A percentile compares a stretch with the other conserved stretches of the same genome.
phyloP scores from a whole-genome alignment of 2,113 vertebrate genomes.

The Calyptomena viridis region DNA sequence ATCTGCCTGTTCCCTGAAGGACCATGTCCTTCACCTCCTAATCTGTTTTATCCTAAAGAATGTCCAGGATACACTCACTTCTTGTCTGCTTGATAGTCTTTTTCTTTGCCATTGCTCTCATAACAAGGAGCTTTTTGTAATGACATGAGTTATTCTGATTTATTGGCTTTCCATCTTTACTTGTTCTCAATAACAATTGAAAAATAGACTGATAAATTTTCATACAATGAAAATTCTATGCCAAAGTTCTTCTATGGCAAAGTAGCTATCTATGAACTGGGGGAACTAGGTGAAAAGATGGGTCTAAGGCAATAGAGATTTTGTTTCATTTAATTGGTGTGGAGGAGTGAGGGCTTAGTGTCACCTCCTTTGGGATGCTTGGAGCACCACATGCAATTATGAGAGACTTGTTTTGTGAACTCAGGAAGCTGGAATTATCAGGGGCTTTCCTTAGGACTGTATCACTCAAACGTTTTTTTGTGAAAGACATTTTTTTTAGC shows the following conservation, averaged over 20 bases:
- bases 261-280: not conserved
- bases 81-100: not conserved
- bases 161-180: not conserved
- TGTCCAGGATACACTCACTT: not conserved
- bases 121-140: not conserved
- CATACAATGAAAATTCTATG: too few relatives aligned
- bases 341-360: not conserved
- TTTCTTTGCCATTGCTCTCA: not conserved
- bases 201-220: not conserved
- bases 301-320: not conserved
- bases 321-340: not conserved
- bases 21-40: not conserved
- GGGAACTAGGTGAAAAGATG: not conserved
- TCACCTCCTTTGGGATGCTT: conserved; percentile 28
- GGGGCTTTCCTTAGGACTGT: not conserved
- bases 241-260: not conserved
- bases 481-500: conserved; percentile 6
- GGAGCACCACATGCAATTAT: not conserved
- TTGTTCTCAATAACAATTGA: not conserved
- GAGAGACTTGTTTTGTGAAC: not conserved
- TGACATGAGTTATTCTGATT: not conserved
- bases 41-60: not conserved
- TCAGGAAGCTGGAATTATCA: not conserved
- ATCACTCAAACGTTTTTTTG: not conserved
- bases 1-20: not conserved